phyloP scores from a whole-genome alignment of 2,113 vertebrate species.

The Pteronura brasiliensis region DNA sequence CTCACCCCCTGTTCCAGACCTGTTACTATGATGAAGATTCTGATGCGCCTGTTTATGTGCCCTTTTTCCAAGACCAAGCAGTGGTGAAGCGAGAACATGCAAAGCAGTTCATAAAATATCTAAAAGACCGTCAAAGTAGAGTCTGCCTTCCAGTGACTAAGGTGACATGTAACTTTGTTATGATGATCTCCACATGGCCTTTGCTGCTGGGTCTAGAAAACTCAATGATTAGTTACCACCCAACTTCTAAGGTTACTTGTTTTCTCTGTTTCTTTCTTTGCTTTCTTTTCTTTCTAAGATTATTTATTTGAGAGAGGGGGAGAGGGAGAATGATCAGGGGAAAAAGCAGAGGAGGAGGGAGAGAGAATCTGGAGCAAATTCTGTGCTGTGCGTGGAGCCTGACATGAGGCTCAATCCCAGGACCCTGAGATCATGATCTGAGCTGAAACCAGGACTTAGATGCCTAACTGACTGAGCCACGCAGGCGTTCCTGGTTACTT shows the following conservation, averaged over 20 bases:
- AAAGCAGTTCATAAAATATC: slow-evolving; percentile 18
- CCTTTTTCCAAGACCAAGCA: slow-evolving; percentile 43
- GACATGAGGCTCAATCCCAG: not conserved
- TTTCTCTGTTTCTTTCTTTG: too few species aligned
- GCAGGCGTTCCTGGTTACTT: not conserved
- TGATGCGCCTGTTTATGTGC: not conserved
- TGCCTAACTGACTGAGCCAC: not conserved
- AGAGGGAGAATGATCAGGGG: too few species aligned
- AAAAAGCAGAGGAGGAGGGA: not conserved
- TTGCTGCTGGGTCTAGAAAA: not conserved
- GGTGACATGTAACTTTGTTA: slow-evolving; percentile 32
- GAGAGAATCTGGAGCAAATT: not conserved
- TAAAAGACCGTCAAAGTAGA: not conserved
- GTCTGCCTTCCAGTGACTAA: slow-evolving; percentile 11
- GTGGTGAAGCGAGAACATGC: slow-evolving; percentile 15
- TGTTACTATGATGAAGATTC: not conserved
- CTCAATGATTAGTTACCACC: not conserved
- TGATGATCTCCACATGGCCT: not conserved
- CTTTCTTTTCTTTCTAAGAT: not conserved
- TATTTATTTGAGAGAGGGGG: too few species aligned
- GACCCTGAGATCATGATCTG: not conserved
- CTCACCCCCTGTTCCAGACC: not conserved
- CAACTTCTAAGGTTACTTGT: not conserved
- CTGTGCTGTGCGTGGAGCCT: not conserved
- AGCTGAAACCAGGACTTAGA: not conserved